phyloP scores from a whole-genome alignment of 2,797 vertebrate genomes.

The Tenualosa ilisha region DNA sequence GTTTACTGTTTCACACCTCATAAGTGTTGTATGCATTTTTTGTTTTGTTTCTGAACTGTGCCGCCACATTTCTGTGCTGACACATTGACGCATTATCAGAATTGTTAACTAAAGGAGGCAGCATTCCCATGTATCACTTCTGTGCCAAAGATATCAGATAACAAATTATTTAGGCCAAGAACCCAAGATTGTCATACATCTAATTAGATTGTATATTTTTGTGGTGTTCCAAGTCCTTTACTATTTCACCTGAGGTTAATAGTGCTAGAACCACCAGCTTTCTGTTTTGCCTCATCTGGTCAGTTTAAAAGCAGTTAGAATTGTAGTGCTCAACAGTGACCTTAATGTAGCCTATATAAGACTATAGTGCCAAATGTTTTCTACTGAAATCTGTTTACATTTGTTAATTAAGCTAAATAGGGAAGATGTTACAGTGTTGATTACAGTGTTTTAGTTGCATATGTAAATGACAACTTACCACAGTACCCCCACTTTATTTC shows the following conservation, averaged over 20 bases:
- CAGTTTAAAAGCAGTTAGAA: not conserved
- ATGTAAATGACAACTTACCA: not conserved
- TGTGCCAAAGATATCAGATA: not conserved
- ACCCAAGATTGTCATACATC: not conserved
- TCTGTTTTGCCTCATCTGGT: not conserved
- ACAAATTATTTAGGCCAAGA: not conserved
- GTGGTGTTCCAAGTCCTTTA: not conserved
- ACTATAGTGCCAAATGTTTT: not conserved
- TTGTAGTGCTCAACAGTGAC: not conserved
- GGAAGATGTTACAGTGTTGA: not conserved
- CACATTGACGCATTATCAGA: no score
- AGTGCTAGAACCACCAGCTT: not conserved
- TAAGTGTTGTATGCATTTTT: not conserved
- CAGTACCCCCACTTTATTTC: not conserved
- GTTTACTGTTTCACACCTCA: not conserved
- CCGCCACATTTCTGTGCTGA: no score
- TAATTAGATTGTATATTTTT: not conserved
- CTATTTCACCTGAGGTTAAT: not conserved
- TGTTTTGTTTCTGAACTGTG: not conserved
- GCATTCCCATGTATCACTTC: not conserved
- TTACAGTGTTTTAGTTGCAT: not conserved
- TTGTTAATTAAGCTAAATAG: not conserved
- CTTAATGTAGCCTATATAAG: not conserved
- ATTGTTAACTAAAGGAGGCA: not conserved
- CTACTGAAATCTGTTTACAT: not conserved